Percentiles rank a stretch among this genome's conserved stretches.
These are phyloP conservation scores for Saturnia pavonia DNA, from an alignment of 2,888 invertebrate genomes.

Conservation along the genomic window DNA sequence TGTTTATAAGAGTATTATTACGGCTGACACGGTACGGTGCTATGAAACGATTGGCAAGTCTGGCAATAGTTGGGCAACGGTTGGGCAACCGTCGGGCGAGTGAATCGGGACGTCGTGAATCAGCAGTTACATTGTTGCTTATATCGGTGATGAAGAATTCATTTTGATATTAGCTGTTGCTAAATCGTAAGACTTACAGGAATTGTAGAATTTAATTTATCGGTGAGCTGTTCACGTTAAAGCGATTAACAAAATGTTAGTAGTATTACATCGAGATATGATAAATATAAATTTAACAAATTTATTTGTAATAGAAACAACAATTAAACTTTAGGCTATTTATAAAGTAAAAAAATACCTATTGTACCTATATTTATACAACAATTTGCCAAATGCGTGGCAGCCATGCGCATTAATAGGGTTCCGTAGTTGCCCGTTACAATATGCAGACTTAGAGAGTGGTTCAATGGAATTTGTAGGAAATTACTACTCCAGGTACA, in stretches of 20 bases:
- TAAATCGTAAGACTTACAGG: not conserved
- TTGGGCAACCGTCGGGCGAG: not conserved
- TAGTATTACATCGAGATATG: not conserved
- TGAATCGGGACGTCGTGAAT: constrained; percentile 11
- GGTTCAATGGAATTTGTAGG: no score
- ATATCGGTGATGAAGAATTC: constrained; percentile 6
- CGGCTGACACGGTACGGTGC: constrained; percentile 1
- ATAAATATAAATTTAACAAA: no score
- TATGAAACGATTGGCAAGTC: constrained; percentile 2
- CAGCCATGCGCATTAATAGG: no score
- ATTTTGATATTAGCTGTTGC: not conserved
- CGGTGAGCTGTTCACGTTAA: not conserved
- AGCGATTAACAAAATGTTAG: not conserved
- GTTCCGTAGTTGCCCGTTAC: no score
- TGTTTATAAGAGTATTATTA: constrained; percentile 10
- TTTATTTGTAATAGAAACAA: no score
- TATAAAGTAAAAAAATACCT: no score
- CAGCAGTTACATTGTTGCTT: constrained; percentile 10
- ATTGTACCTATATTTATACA: no score
- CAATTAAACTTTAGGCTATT: no score
- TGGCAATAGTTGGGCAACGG: constrained; percentile 8
- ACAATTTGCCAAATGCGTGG: no score
- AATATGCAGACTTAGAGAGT: no score
- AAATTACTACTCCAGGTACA: no score
- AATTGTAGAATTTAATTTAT: not conserved